These are phyloP conservation scores for Oncorhynchus tshawytscha DNA, from an alignment of 2,113 vertebrate genomes.

Conservation along the genomic window DNA sequence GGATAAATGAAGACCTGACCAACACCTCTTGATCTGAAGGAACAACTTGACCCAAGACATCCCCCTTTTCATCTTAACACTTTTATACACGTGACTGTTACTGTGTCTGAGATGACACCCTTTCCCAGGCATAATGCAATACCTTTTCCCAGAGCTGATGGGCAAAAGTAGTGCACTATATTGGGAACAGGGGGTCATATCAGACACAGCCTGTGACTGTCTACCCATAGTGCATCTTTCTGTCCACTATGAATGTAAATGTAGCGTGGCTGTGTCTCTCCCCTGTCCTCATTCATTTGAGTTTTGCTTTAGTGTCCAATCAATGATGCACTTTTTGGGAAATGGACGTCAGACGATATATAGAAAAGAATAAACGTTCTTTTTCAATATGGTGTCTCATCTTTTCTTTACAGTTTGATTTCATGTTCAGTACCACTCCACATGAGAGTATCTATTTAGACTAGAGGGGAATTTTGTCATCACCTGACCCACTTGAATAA, in stretches of 20 bases:
- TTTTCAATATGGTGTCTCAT: conserved; percentile 66
- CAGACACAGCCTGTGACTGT: conserved; percentile 14
- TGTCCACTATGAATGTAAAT: conserved; percentile 68
- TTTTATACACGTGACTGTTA: conserved; percentile 72
- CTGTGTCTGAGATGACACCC: conserved; percentile 35
- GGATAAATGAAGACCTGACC: conserved; percentile 67
- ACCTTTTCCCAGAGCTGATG: too few species aligned
- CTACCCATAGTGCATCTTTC: conserved; percentile 55
- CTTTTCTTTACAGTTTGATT: not conserved
- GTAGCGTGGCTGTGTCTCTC: conserved; percentile 61
- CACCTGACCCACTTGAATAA: too few species aligned
- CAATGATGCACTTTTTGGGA: conserved; percentile 73
- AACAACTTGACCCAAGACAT: conserved; percentile 71
- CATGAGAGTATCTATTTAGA: too few species aligned
- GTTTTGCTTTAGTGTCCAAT: conserved; percentile 68
- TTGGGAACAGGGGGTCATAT: too few species aligned
- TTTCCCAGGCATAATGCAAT: not conserved
- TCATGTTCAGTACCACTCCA: too few species aligned
- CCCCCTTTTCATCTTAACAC: conserved; percentile 56
- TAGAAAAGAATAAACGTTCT: conserved; percentile 76
- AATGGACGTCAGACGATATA: conserved; percentile 64
- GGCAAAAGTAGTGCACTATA: too few species aligned
- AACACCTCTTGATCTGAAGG: conserved; percentile 65
- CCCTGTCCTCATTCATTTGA: conserved; percentile 65
- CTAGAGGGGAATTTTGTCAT: too few species aligned